These are phyloP conservation scores for Hesperia comma DNA, from an alignment of 2,888 invertebrate genomes.

Conservation along the genomic window DNA sequence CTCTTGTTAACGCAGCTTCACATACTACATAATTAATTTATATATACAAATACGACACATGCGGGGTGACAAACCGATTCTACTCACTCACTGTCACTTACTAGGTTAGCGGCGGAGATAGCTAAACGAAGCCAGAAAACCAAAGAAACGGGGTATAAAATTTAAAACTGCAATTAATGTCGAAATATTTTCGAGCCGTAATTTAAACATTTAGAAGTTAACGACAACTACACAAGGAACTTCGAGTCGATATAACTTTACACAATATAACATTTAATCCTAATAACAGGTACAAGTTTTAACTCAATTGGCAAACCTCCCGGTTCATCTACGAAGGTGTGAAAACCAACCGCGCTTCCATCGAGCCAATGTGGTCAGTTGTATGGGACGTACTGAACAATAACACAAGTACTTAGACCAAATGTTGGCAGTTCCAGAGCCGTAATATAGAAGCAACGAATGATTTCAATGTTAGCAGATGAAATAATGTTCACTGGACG, in stretches of 20 bases:
- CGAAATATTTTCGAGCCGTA: slow-evolving; percentile 22
- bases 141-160: slow-evolving; percentile 17
- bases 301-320: slow-evolving; percentile 43
- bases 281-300: slow-evolving; percentile 48
- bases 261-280: slow-evolving; percentile 40
- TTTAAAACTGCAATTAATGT: slow-evolving; percentile 10
- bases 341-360: slow-evolving; percentile 7
- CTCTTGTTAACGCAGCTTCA: slow-evolving; percentile 46
- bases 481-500: slow-evolving; percentile 75
- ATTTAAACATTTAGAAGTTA: slow-evolving; percentile 49
- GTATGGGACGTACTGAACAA: not conserved
- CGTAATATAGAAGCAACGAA: slow-evolving; percentile 25
- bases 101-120: slow-evolving; percentile 17
- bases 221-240: slow-evolving; percentile 73
- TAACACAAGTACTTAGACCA: slow-evolving; percentile 1
- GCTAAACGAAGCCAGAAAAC: slow-evolving; percentile 18
- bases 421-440: slow-evolving; percentile 16
- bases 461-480: slow-evolving; percentile 49
- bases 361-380: slow-evolving; percentile 4
- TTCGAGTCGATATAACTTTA: slow-evolving; percentile 50
- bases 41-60: slow-evolving; percentile 35
- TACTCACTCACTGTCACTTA: slow-evolving; percentile 12
- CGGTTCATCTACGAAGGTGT: slow-evolving; percentile 2
- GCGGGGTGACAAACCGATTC: slow-evolving; percentile 30
- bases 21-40: slow-evolving; percentile 35